Conservation (phyloP, 1,140 invertebrate genomes). For the Paralvinella palmiformis region DNA sequence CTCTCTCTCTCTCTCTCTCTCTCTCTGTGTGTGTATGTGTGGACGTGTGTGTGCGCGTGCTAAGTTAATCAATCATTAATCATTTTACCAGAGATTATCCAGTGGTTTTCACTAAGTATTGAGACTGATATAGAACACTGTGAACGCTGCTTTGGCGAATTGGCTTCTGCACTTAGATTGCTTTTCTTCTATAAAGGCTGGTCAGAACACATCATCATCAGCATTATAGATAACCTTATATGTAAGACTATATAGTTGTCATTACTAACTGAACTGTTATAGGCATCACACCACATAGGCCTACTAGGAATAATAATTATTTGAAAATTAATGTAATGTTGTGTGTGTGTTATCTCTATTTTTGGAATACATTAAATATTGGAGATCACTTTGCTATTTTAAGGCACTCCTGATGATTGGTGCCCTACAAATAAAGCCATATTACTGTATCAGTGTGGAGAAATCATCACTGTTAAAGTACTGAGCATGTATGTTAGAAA, state of each 20-base stretch:
- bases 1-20: no score
- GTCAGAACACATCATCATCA: conserved; percentile 46
- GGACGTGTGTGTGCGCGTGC: no score
- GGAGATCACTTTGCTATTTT: background rate
- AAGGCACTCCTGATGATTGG: conserved; percentile 49
- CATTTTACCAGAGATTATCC: no score
- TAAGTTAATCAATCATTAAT: no score
- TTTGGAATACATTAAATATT: background rate
- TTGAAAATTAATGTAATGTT: background rate
- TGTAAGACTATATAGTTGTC: no score
- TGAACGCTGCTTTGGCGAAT: conserved; percentile 39
- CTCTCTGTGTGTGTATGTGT: no score
- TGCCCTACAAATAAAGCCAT: conserved; percentile 43
- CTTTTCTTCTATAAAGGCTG: conserved; percentile 38
- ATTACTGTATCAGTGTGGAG: conserved; percentile 42
- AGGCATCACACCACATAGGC: no score
- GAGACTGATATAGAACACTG: no score
- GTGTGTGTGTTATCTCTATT: background rate
- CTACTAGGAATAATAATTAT: no score
- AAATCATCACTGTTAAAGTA: conserved; percentile 41
- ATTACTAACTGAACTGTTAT: no score
- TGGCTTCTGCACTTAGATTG: conserved; percentile 38
- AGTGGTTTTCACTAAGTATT: no score
- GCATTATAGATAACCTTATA: conserved; percentile 47
- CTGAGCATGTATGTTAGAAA: conserved; percentile 48